Base-by-base conservation (phyloP, 2,888 invertebrate species). In the Tetragnatha montana region DNA sequence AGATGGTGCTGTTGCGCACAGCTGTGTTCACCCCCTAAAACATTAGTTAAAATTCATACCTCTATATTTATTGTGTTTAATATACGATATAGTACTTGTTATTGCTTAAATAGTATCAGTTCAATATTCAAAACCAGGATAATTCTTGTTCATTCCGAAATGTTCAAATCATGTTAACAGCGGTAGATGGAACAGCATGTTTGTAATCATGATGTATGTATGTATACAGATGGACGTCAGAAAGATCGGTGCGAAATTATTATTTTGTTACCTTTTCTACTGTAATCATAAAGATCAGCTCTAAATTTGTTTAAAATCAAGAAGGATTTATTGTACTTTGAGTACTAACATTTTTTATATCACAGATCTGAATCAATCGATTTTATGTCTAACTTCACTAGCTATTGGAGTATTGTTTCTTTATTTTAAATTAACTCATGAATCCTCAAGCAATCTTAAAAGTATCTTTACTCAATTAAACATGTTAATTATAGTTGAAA, bases 181-280 rank as follows among this genome's bases (percentile, higher is more conserved):
- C 81, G 69, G 22, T 50, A 8, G 19, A 78, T 51, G 71, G 60
- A 82, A 88, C 47, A 82, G 76, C 78, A 80, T 81, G 78, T 85
- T 85, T 80, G 70, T 74, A 76, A 78, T 49, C 81, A 82, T 85
- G 69, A 83, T 60, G 50, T 85, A 78, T 85, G 78, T 85, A 71
- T 78, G 49, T 78, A 35, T 71, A 71, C 87, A 82, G 87, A 74
- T 50, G 47, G 73, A 73, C 14, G 60, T 60, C 49, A 60, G 51
- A 22, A 60, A 60, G 60, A 60, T 60, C 60, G 60, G 60, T 60
- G 60, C 60, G 60, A 60, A 60, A 17, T 60, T 60, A 60, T 17
- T 60, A 60, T 60, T 60, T 60, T 60, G 60, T 60, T 60, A 17
- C 17, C 60, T 60, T 8, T 17, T 60, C 14, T 60, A 60, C 17